Evolutionary conservation across 2,797 vertebrate genomes (phyloP).

Genomic region (Sebastes umbrosus): DNA sequence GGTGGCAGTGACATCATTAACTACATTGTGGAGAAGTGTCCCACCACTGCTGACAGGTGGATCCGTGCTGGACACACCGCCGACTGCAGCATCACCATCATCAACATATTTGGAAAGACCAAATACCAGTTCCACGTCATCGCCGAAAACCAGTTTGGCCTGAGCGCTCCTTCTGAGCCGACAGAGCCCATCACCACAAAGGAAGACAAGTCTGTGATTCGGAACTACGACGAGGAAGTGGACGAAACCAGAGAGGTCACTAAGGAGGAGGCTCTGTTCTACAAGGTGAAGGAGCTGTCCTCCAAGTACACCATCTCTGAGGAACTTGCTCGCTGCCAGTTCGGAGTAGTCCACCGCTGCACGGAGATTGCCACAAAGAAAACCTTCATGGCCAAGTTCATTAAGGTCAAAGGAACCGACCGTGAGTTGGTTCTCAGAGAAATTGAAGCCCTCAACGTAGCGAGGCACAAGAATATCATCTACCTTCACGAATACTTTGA

Average conservation of each 20-base stretch:
- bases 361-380: constrained; percentile 94
- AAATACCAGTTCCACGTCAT: constrained; percentile 97
- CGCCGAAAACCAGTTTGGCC: constrained; percentile 96
- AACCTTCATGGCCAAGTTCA: constrained; percentile 97
- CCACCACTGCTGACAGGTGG: constrained; percentile 94
- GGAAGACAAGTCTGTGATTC: constrained; percentile 93
- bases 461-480: constrained; percentile 91
- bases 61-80: constrained; percentile 93
- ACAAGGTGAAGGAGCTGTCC: constrained; percentile 92
- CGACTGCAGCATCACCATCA: constrained; percentile 90
- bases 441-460: constrained; percentile 94
- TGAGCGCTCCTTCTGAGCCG: constrained; percentile 90
- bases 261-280: constrained; percentile 88
- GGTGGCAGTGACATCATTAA: constrained; percentile 92
- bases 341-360: constrained; percentile 94
- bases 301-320: constrained; percentile 95
- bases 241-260: constrained; percentile 91
- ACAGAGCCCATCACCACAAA: constrained; percentile 94
- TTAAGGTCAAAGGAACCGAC: constrained; percentile 97
- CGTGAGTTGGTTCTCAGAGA: constrained; percentile 96
- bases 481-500: constrained; percentile 98
- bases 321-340: constrained; percentile 95
- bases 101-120: constrained; percentile 97
- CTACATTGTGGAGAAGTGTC: constrained; percentile 97
- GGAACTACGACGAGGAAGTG: constrained; percentile 98